These are phyloP conservation scores for Caenorhabditis remanei DNA, from an alignment of 1,140 invertebrate species.

Conservation along the genomic window DNA sequence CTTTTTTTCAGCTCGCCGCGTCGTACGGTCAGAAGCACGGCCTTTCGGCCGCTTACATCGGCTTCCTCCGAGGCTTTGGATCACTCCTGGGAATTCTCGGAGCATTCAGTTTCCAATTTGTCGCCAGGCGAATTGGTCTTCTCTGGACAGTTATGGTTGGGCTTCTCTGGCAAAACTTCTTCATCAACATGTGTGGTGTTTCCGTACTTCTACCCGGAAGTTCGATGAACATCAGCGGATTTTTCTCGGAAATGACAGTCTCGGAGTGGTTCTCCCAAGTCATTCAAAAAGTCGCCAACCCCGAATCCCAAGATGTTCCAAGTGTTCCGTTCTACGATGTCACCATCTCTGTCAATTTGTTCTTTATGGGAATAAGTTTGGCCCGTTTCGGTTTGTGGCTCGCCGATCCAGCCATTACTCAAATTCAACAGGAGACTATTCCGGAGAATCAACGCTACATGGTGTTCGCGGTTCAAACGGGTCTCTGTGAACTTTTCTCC, in stretches of 20 bases:
- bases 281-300: background rate
- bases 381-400: slow-evolving; percentile 67
- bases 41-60: slow-evolving; percentile 65
- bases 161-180: slow-evolving; percentile 72
- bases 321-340: background rate
- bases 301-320: background rate
- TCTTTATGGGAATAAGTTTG: slow-evolving; percentile 55
- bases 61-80: slow-evolving; percentile 65
- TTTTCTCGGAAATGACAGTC: slow-evolving; percentile 12
- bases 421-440: slow-evolving; percentile 70
- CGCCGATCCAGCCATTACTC: slow-evolving; percentile 68
- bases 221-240: slow-evolving; percentile 79
- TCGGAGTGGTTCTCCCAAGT: background rate
- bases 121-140: slow-evolving; percentile 66
- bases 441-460: slow-evolving; percentile 62
- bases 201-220: slow-evolving; percentile 81
- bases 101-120: slow-evolving; percentile 51
- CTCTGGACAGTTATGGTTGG: slow-evolving; percentile 67
- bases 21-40: slow-evolving; percentile 65
- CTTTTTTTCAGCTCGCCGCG: slow-evolving; percentile 66
- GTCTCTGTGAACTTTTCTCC: slow-evolving; percentile 67
- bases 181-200: slow-evolving; percentile 79
- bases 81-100: slow-evolving; percentile 65
- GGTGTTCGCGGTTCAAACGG: slow-evolving; percentile 64
- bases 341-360: slow-evolving; percentile 36